Evolutionary conservation across 1,140 invertebrate genomes (phyloP), one percentile per base, ranked within the genome.

Genomic region (Heliconius melpomene): DNA sequence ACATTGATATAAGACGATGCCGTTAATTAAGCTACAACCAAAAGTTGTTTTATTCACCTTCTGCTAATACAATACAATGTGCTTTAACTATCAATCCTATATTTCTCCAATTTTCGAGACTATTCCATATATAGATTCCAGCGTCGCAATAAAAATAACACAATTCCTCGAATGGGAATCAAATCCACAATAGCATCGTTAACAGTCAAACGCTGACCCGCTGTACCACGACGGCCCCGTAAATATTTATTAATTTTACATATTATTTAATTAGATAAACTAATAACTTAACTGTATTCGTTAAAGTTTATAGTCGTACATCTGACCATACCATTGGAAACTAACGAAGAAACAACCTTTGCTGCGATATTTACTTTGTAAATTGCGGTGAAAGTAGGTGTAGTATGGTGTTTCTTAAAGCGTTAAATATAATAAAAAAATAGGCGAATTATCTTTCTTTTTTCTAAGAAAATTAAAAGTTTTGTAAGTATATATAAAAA

Each of bases 341-440:
- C 76, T 70, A 46, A 74, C 46, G 75, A 83, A 80, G 80, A 83
- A 80, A 82, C 77, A 79, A 78, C 82, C 77, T n/a, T n/a, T n/a
- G 46, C 77, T 73, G 50, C 77, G 71, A 73, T 73, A 38, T 66
- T 66, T 66, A 66, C 71, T 52, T 78, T 60, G 78, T 78, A 81
- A 81, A 78, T 79, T 84, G 77, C 50, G 79, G 77, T 80, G 74
- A 77, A 82, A 83, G 77, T 79, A 76, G 77, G 70, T 75, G 1
- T 50, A 26, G 75, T 78, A 46, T 73, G 82, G 77, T 78, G 2
- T 11, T 6, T 74, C 2, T 82, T 50, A 20, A 2, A 82, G 85
- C 85, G 75, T 38, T 76, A 7, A 40, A 40, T 40, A 40, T 40
- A 40, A 40, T 11, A 40, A 0, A 11, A n/a, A 11, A 40, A 40